Evolutionary conservation across 2,113 vertebrate species (phyloP), one percentile per base, ranked within the genome.

Genomic region (Onychostruthus taczanowskii): DNA sequence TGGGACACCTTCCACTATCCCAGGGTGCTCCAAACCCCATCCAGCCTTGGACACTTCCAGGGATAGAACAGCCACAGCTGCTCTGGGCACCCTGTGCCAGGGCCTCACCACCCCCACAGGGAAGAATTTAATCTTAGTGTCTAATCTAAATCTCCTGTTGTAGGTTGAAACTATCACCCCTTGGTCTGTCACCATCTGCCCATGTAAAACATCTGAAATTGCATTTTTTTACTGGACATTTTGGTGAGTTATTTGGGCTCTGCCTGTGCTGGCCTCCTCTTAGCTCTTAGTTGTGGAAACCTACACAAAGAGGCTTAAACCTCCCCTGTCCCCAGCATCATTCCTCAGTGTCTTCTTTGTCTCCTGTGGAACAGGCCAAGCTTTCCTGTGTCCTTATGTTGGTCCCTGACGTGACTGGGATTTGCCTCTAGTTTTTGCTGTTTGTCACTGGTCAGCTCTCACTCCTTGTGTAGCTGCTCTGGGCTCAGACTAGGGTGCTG

Each of bases 351-450:
- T 37, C 19, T 61, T 52, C 43, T 20, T n/a, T 46, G 35, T 17
- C 13, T 41, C 1, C 31, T 5, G 39, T 22, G 58, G 7, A 17
- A 7, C 46, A 64, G 63, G 5, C 27, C 30, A 4, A 0, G 16
- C 52, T 58, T 53, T 26, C 26, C 20, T 11, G 2, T 14, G 37
- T 23, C 49, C 23, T 19, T 37, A 0, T 0, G 1, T 8, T 68
- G 35, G 12, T 46, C 22, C 6, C 72, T 61, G 9, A 31, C 3
- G 8, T 22, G 4, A 13, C 4, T 41, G 37, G 56, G n/a, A 12
- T 20, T 6, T 7, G 8, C 35, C 39, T 30, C 62, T 30, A 12
- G 26, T 13, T 80, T 55, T 44, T 15, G 58, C 70, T n/a, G 19
- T 22, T 39, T 31, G 31, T 37, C 2, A 0, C 52, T 18, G 13